Evolutionary conservation across 2,888 invertebrate genomes (phyloP), one percentile per base, ranked within the genome.

Genomic region (Caenorhabditis afra): DNA sequence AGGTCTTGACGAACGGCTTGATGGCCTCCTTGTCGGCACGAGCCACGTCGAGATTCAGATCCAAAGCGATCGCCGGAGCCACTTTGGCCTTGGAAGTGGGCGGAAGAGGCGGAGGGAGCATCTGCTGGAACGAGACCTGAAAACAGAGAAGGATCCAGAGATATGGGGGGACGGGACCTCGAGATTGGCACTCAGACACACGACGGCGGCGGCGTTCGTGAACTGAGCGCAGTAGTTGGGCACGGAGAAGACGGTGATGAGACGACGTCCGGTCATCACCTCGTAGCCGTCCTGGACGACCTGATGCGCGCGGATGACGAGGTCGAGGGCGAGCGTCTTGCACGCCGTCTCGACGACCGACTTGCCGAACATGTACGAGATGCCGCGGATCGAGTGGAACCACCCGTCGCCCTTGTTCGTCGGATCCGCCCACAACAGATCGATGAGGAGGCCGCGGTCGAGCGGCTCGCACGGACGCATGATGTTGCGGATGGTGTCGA

Each of bases 251-350:
- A 87, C 82, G 45, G 86, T 87, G 76, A 87, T 86, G 22, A 87
- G 79, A 64, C 85, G 81, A 10, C 86, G 74, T 18, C 87, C 87
- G 41, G 77, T 76, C 85, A 85, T 85, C 67, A 87, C 79, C 59
- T 87, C 87, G 67, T 86, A 86, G 11, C 87, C 87, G 67, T 87
- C 87, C 70, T 87, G 87, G 45, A 87, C 86, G 18, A 86, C 86
- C 57, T 87, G 86, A 68, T 87, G 87, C 14, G 87, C 87, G 11
- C 87, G 81, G 61, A 87, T 86, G 68, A 87, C 82, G 52, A 87
- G 75, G 65, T 87, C 86, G 52, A 87, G 74, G 29, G 79, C 83
- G 23, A 87, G 77, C 22, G 66, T 53, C 55, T 85, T 79, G 74
- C 83, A 84, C 11, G 79, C 81, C 52, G 79, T 77, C 35, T 74